Base-by-base conservation (phyloP, 1,140 invertebrate species). In the Copidosoma floridanum region DNA sequence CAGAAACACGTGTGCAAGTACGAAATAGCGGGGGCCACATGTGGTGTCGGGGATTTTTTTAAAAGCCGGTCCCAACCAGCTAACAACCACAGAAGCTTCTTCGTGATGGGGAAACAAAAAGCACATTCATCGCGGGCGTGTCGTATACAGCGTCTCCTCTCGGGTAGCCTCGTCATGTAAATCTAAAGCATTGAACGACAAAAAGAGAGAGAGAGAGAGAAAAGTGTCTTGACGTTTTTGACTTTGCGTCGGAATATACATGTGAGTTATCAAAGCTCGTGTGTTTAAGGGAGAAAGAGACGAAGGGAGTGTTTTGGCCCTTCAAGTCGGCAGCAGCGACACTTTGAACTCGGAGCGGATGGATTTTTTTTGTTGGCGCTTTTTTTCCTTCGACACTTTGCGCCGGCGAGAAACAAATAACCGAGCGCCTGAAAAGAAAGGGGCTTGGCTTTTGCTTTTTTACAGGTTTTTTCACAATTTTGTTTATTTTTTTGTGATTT, bases 71-170 rank as follows among this genome's bases (percentile, higher is more conserved):
- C n/a, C n/a, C n/a, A n/a, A n/a, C n/a, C n/a, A n/a, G n/a, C n/a
- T n/a, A n/a, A n/a, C n/a, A n/a, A n/a, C n/a, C n/a, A n/a, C n/a
- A n/a, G n/a, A n/a, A n/a, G n/a, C n/a, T n/a, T n/a, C n/a, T n/a
- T n/a, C n/a, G n/a, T n/a, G n/a, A n/a, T n/a, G n/a, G n/a, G n/a
- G 20, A 37, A 44, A 61, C 59, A 61, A 56, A 50, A 56, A 61
- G 52, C 35, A 52, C 59, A 61, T 61, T 61, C 52, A 61, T 61
- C 46, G 59, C 52, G 35, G 44, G 23, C 44, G 37, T 55, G 40
- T 50, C 47, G 37, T 48, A 57, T 27, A n/a, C n/a, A 48, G 29
- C 56, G 56, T 58, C 37, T 41, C 51, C 58, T 29, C 35, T 41
- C 37, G 52, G 50, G 52, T 56, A 56, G 52, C 47, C 27, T 52